These are phyloP conservation scores for Cheilosia scutellata DNA, from an alignment of 2,888 invertebrate genomes.

Conservation along the genomic window DNA sequence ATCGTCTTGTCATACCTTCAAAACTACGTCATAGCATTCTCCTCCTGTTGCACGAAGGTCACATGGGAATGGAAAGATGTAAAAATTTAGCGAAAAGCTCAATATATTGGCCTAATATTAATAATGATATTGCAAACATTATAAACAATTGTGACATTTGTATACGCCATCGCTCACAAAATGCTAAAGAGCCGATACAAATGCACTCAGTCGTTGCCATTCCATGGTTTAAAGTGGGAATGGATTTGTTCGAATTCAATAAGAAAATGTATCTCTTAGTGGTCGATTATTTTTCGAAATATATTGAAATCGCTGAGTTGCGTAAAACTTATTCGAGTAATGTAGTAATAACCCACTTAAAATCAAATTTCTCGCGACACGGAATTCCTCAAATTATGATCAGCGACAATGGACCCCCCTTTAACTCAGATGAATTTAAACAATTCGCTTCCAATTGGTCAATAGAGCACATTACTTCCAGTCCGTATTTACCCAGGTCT, in stretches of 20 bases:
- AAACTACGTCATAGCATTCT: constrained; percentile 75
- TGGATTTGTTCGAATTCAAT: background rate
- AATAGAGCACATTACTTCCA: constrained; percentile 28
- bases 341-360: background rate
- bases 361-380: constrained; percentile 6
- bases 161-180: constrained; percentile 74
- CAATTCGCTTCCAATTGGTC: constrained; percentile 9
- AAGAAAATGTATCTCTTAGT: constrained; percentile 29
- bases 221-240: constrained; percentile 43
- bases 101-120: constrained; percentile 19
- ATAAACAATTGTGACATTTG: constrained; percentile 24
- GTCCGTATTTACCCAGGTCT: constrained; percentile 24
- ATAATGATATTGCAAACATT: background rate
- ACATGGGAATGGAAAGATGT: constrained; percentile 77
- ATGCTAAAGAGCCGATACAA: constrained; percentile 53
- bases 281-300: constrained; percentile 47
- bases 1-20: constrained; percentile 71
- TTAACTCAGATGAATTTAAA: too few species aligned
- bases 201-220: background rate
- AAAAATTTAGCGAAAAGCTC: constrained; percentile 73
- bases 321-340: background rate
- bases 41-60: constrained; percentile 76
- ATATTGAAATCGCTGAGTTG: constrained; percentile 17
- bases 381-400: too few species aligned
- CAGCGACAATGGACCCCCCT: too few species aligned